These are phyloP conservation scores for Myripristis murdjan DNA, from an alignment of 2,797 vertebrate species.

Conservation along the genomic window DNA sequence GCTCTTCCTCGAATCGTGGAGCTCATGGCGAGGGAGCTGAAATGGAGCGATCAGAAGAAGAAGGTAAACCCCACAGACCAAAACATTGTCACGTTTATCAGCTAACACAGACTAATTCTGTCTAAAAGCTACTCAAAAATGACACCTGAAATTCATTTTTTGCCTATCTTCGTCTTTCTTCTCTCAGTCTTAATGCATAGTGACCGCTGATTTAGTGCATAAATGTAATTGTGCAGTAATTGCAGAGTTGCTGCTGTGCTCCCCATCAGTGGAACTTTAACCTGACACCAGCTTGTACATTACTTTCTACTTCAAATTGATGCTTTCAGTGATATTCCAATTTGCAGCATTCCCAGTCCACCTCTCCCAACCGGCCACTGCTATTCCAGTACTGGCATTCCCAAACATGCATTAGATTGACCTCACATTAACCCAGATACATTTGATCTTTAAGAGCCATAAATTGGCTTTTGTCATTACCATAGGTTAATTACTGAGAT, in stretches of 20 bases:
- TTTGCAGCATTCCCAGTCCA: constrained; percentile 59
- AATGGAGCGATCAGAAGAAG: constrained; percentile 15
- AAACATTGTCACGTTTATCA: no score
- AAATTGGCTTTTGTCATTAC: constrained; percentile 88
- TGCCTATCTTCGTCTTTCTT: neutral
- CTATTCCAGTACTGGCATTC: constrained; percentile 78
- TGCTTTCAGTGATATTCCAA: no score
- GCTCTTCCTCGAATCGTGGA: constrained; percentile 50
- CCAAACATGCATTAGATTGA: constrained; percentile 83
- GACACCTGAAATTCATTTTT: neutral
- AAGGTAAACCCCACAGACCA: neutral
- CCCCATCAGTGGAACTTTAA: constrained; percentile 42
- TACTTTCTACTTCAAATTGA: no score
- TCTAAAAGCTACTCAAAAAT: no score
- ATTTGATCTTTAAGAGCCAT: constrained; percentile 88
- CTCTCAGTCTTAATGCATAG: constrained; percentile 12
- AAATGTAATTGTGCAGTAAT: constrained; percentile 31
- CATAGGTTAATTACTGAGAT: constrained; percentile 88
- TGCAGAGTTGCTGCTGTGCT: constrained; percentile 35
- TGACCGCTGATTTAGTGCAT: constrained; percentile 20
- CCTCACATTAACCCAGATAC: constrained; percentile 87
- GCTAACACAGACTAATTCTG: no score
- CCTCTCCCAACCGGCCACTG: constrained; percentile 58
- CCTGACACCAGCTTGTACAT: constrained; percentile 48
- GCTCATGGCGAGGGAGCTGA: constrained; percentile 5